Base-by-base conservation (phyloP, 2,888 invertebrate genomes). In the Scelioninae gen. 1 region DNA sequence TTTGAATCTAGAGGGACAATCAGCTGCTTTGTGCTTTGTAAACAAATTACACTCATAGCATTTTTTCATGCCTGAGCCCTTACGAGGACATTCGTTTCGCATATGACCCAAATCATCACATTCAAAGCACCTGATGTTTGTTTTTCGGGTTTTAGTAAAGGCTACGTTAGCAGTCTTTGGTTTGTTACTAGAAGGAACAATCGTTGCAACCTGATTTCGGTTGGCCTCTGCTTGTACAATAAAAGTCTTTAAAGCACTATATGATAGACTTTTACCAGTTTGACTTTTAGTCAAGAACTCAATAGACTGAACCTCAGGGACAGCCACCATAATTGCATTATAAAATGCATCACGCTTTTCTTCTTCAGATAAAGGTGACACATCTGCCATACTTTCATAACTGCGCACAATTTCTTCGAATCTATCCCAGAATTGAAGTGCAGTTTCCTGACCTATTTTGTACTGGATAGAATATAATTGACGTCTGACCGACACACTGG, bases 381-480 rank as follows among this genome's bases (percentile, higher is more conserved):
- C n/a, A 15, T 34, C 56, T 15, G n/a, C 13, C 34, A 56, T 13
- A n/a, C 9, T 56, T 23, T 56, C 56, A 2, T 13, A 56, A 34
- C n/a, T 32, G 32, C 32, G 32, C 13, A 56, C n/a, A 4, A 34
- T 34, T 15, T 85, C 83, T 43, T 85, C 83, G 38, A 84, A 84
- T 29, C 69, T 56, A 55, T 80, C 83, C 56, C 60, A 77, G 53
- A 84, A 84, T 58, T 80, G 78, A 32, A 66, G 49, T 16, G 82
- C 84, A 23, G 76, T 82, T 68, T 80, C 74, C 49, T 58, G 63
- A 68, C 66, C 56, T 38, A 71, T 49, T 58, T 75, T 47, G 72
- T 83, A 82, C 53, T 83, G 66, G 31, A 85, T 51, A 58, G 56
- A 74, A 47, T 83, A 76, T 23, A 83, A 58, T 49, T 75, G 66